These are phyloP conservation scores for Drosophila neocordata DNA, from an alignment of 1,140 invertebrate genomes.

Conservation along the genomic window DNA sequence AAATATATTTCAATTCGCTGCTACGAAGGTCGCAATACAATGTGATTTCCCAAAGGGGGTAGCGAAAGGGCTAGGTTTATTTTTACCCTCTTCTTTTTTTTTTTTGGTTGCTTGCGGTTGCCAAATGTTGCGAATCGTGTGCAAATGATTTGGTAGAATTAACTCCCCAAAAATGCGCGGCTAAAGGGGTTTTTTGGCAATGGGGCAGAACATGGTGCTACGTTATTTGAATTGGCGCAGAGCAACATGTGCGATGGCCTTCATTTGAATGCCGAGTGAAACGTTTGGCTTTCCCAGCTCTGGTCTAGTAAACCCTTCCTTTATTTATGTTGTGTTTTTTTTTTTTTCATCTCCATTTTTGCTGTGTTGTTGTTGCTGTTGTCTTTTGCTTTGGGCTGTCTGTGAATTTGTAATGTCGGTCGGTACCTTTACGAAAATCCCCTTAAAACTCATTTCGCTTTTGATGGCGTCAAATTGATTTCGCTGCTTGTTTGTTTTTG, in stretches of 20 bases:
- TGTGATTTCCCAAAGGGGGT: slow-evolving; percentile 67
- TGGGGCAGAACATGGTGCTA: background rate
- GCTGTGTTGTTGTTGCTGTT: background rate
- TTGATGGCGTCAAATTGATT: slow-evolving; percentile 72
- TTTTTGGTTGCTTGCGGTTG: slow-evolving; percentile 39
- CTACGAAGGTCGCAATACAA: slow-evolving; percentile 30
- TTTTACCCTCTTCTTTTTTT: background rate
- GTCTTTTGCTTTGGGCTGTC: slow-evolving; percentile 40
- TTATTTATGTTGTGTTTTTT: background rate
- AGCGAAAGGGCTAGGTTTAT: slow-evolving; percentile 11
- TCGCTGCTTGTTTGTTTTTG: slow-evolving; percentile 51
- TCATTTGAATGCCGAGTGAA: slow-evolving; percentile 61
- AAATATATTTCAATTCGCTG: slow-evolving; percentile 78
- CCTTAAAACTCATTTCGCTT: slow-evolving; percentile 66
- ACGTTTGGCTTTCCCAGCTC: slow-evolving; percentile 13
- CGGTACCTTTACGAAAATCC: slow-evolving; percentile 61
- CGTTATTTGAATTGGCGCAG: slow-evolving; percentile 2
- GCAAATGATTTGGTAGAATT: slow-evolving; percentile 74
- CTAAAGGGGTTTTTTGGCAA: slow-evolving; percentile 14
- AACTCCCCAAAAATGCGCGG: slow-evolving; percentile 55
- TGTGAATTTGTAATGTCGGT: slow-evolving; percentile 34
- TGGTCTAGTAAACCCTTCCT: slow-evolving; percentile 33
- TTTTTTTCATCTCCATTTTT: slow-evolving; percentile 33
- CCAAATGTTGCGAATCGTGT: slow-evolving; percentile 61
- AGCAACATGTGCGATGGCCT: slow-evolving; percentile 52